A percentile compares a stretch with the other conserved stretches of the same genome.
phyloP scores from a whole-genome alignment of 2,888 invertebrate genomes.

The Uloborus plumipes region DNA sequence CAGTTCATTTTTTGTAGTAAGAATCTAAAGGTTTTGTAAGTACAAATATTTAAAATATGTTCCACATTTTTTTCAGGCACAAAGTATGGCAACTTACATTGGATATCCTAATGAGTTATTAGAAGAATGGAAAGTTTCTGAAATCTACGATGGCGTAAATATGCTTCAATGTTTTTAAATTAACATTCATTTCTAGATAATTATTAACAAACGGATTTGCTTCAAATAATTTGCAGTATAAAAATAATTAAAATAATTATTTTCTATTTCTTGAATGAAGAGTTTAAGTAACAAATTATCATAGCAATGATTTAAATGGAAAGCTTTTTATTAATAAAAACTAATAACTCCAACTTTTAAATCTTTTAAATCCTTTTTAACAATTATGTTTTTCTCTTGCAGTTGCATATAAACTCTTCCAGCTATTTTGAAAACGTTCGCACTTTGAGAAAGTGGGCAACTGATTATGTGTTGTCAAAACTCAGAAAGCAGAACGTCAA shows the following conservation, averaged over 20 bases:
- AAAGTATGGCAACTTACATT: conserved; percentile 60
- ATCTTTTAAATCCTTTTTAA: not conserved
- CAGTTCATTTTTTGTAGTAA: too few species aligned
- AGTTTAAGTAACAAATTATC: not conserved
- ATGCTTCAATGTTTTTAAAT: not conserved
- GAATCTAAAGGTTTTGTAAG: too few species aligned
- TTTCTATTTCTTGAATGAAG: not conserved
- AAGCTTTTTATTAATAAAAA: too few species aligned
- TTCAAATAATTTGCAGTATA: too few species aligned
- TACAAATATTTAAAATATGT: not conserved
- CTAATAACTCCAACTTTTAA: not conserved
- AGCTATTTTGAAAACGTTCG: conserved; percentile 83
- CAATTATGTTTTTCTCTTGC: conserved; percentile 68
- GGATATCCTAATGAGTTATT: conserved; percentile 65
- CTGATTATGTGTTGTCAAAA: conserved; percentile 83
- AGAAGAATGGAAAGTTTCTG: conserved; percentile 59
- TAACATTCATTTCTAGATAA: not conserved
- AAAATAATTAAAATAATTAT: too few species aligned
- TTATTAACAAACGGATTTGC: not conserved
- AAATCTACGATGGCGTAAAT: conserved; percentile 53
- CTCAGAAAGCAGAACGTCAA: conserved; percentile 77
- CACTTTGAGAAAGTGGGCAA: conserved; percentile 84
- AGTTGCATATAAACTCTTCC: conserved; percentile 81
- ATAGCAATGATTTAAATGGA: too few species aligned
- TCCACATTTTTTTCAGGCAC: conserved; percentile 32